A percentile compares a stretch with the other conserved stretches of the same genome.
These are phyloP conservation scores for Chrysodeixis includens DNA, from an alignment of 2,888 invertebrate genomes.

Conservation along the genomic window DNA sequence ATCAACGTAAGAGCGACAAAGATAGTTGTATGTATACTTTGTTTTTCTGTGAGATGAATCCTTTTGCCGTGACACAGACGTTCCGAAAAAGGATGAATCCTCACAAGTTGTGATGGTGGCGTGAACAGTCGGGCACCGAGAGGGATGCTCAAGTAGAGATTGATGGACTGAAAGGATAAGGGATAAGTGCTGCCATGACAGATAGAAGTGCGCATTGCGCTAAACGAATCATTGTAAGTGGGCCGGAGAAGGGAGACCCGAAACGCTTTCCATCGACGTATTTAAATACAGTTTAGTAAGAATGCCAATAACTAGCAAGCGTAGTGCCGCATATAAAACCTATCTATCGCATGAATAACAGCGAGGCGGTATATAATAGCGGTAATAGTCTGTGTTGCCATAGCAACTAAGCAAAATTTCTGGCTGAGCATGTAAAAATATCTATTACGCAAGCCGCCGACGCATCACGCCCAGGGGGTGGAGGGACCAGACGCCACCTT, in stretches of 20 bases:
- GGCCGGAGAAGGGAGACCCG: neutral
- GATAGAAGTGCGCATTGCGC: constrained; percentile 2
- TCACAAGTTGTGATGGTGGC: neutral
- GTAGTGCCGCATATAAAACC: neutral
- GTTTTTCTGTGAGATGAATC: no score
- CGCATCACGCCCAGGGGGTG: constrained; percentile 70
- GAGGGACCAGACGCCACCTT: constrained; percentile 75
- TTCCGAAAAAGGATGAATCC: neutral
- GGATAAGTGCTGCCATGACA: constrained; percentile 1
- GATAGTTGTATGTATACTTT: no score
- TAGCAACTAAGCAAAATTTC: constrained; percentile 66
- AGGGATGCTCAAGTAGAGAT: constrained; percentile 1
- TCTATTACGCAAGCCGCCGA: constrained; percentile 82
- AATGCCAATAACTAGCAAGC: neutral
- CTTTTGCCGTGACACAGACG: neutral
- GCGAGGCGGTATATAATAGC: constrained; percentile 8
- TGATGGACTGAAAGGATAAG: constrained; percentile 4
- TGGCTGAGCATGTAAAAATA: constrained; percentile 76
- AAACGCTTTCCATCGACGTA: neutral
- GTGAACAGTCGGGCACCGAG: constrained; percentile 1
- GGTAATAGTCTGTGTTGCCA: constrained; percentile 51
- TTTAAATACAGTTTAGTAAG: neutral
- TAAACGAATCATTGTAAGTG: neutral
- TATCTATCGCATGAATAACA: constrained; percentile 19
- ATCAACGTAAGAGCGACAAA: no score